Evolutionary conservation across 2,888 invertebrate species (phyloP), one percentile per base, ranked within the genome.

Genomic region (Tipula confusa): DNA sequence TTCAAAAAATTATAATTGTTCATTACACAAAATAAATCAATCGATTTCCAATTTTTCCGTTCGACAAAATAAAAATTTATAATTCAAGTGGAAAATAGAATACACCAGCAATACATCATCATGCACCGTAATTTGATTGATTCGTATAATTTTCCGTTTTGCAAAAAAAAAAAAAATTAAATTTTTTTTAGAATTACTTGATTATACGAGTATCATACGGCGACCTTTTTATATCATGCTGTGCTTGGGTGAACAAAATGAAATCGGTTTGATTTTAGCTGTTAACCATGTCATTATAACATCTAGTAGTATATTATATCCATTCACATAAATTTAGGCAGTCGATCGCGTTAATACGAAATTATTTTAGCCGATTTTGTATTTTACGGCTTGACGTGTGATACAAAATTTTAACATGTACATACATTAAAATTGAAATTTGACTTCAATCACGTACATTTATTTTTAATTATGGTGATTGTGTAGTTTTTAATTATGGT

Each of bases 401-500:
- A 24, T 64, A 64, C n/a, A 0, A 9, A 64, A 64, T 64, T 64
- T n/a, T 24, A 64, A 24, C 64, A 64, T 24, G 64, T 64, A 24
- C 24, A n/a, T n/a, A 38, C 13, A 24, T 9, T 64, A 64, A 64
- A 64, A 64, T 64, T 64, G n/a, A 64, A 64, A 24, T 64, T 64
- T 64, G 9, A 64, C 64, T 64, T 64, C 64, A 64, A 64, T 64
- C 64, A 64, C 64, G 64, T 64, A 64, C 0, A 24, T 11, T 7
- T 2, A 24, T 64, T 64, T 24, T 64, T 24, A 64, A 64, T 64
- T 24, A 64, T n/a, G n/a, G n/a, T n/a, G n/a, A n/a, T n/a, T n/a
- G n/a, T n/a, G n/a, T n/a, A n/a, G n/a, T n/a, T n/a, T n/a, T n/a
- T 64, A 64, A 64, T 64, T 64, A 64, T 64, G 64, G 24, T 64